phyloP scores from a whole-genome alignment of 2,888 invertebrate species.

The Eristalis tenax region DNA sequence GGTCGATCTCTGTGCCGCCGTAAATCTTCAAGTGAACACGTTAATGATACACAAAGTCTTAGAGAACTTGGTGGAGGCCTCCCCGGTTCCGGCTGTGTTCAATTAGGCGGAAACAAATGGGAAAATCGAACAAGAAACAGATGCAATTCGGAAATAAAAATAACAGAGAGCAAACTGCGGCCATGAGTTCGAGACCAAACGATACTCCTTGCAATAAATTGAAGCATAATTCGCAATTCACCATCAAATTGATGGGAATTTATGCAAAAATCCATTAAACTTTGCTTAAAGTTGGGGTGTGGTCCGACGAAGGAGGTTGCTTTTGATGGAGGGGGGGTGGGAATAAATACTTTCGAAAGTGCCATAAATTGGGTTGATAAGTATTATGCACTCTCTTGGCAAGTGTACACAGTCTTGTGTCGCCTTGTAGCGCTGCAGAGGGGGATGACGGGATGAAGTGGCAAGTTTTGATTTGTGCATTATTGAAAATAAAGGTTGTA shows the following conservation, averaged over 20 bases:
- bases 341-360: background rate
- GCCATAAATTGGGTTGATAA: background rate
- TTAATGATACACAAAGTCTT: conserved; percentile 15
- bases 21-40: background rate
- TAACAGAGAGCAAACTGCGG: background rate
- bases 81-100: background rate
- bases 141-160: conserved; percentile 19
- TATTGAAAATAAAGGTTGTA: background rate
- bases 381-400: background rate
- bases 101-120: conserved; percentile 31
- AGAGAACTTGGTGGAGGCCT: background rate
- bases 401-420: background rate
- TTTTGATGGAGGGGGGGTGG: background rate
- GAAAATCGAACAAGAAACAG: conserved; percentile 44
- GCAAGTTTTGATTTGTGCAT: background rate
- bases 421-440: background rate
- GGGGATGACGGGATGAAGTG: background rate
- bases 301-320: background rate
- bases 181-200: background rate
- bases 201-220: conserved; percentile 16
- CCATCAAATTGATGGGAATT: conserved; percentile 41
- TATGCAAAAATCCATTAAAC: conserved; percentile 40
- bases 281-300: background rate
- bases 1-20: too few species aligned
- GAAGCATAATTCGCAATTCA: conserved; percentile 21